Conservation (phyloP, 2,113 vertebrate species). For the Marcusenius ussheri region DNA sequence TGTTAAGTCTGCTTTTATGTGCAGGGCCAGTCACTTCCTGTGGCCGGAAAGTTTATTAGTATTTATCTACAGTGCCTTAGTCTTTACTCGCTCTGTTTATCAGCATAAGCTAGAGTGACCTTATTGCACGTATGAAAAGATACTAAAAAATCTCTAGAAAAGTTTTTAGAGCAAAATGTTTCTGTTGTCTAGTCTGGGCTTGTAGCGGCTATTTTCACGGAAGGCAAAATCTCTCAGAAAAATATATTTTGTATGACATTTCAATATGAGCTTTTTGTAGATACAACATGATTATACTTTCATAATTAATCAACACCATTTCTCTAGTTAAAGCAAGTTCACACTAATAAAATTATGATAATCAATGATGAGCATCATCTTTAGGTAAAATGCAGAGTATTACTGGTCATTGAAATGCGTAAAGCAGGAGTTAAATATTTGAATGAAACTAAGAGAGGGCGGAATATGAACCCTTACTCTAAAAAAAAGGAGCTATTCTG, state of each 20-base stretch:
- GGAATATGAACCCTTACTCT: conserved; percentile 56
- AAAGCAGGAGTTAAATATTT: background rate
- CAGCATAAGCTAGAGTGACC: background rate
- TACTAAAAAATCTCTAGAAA: no score
- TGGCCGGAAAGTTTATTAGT: background rate
- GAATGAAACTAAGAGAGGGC: no score
- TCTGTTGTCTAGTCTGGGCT: no score
- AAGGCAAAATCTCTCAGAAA: background rate
- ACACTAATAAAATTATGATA: background rate
- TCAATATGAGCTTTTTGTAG: background rate
- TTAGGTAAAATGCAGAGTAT: background rate
- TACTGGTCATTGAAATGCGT: background rate
- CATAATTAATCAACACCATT: background rate
- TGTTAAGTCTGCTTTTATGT: background rate
- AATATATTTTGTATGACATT: background rate
- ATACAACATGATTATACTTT: background rate
- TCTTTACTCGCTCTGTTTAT: background rate
- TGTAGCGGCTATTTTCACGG: no score
- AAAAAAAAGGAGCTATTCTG: conserved; percentile 53
- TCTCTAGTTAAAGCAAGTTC: background rate
- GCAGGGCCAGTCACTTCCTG: background rate
- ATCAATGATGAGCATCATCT: background rate
- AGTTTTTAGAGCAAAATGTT: no score
- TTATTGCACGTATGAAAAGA: no score
- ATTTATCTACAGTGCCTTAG: background rate